Evolutionary conservation across 2,888 invertebrate genomes (phyloP).

Genomic region (Eupithecia vulgata): DNA sequence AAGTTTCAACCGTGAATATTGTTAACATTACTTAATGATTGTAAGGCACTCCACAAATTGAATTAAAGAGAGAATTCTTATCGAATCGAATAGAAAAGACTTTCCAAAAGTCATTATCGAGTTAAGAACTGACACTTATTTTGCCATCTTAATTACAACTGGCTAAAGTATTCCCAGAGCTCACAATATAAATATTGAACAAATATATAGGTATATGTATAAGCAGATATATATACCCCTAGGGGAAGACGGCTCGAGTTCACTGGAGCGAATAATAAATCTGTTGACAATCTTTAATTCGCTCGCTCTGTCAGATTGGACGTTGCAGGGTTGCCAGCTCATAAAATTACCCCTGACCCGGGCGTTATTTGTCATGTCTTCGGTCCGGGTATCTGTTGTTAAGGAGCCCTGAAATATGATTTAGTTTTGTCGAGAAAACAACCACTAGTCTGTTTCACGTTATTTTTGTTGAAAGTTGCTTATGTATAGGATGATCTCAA

Average conservation of each 20-base stretch:
- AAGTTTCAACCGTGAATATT: too few relatives aligned
- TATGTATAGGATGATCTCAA: background rate
- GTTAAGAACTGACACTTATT: constrained; percentile 36
- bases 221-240: constrained; percentile 59
- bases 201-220: constrained; percentile 65
- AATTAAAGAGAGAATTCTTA: background rate
- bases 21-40: too few relatives aligned
- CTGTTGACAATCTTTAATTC: constrained; percentile 83
- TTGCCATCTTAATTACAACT: constrained; percentile 46
- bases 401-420: background rate
- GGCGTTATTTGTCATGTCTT: constrained; percentile 16
- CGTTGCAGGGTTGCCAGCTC: constrained; percentile 34
- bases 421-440: background rate
- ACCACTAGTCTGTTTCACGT: too few relatives aligned
- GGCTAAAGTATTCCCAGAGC: constrained; percentile 46
- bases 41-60: background rate
- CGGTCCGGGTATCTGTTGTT: background rate
- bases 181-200: constrained; percentile 51
- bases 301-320: constrained; percentile 60
- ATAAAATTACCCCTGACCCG: constrained; percentile 29
- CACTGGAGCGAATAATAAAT: constrained; percentile 82
- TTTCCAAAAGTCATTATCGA: constrained; percentile 38
- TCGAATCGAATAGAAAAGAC: background rate
- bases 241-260: constrained; percentile 63
- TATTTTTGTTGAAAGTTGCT: background rate